A percentile compares a stretch with the other conserved stretches of the same genome.
phyloP scores from a whole-genome alignment of 2,888 invertebrate species.

The Dromius quadrimaculatus region DNA sequence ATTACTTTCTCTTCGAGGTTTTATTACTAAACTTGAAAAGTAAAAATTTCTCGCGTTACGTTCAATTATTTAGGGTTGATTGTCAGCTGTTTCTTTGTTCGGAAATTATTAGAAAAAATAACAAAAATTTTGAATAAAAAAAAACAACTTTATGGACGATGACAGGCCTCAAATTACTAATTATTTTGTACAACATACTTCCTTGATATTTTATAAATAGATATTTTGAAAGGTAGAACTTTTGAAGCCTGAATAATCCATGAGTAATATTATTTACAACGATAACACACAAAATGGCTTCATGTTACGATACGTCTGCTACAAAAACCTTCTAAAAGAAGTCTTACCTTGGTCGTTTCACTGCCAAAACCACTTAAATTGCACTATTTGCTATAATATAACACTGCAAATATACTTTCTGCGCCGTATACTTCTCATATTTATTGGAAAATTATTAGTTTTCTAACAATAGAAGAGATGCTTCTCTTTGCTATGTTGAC shows the following conservation, averaged over 20 bases:
- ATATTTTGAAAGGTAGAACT: background rate
- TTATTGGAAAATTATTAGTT: constrained; percentile 55
- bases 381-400: constrained; percentile 58
- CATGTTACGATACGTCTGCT: constrained; percentile 53
- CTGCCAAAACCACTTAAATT: constrained; percentile 42
- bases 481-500: constrained; percentile 55
- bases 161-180: constrained; percentile 31
- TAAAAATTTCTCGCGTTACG: constrained; percentile 8
- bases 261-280: constrained; percentile 47
- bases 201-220: constrained; percentile 12
- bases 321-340: constrained; percentile 40
- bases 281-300: constrained; percentile 60
- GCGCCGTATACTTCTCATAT: constrained; percentile 57
- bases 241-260: constrained; percentile 15
- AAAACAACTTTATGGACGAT: constrained; percentile 18
- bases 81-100: background rate
- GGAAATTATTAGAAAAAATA: background rate
- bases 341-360: constrained; percentile 46
- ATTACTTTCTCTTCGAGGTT: constrained; percentile 35
- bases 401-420: constrained; percentile 56
- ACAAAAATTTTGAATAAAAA: background rate
- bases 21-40: constrained; percentile 17
- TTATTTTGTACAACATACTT: constrained; percentile 25
- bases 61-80: background rate
- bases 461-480: constrained; percentile 57